A percentile compares a stretch with the other conserved stretches of the same genome.
Conservation (phyloP, 1,140 invertebrate genomes). For the Drosophila funebris region DNA sequence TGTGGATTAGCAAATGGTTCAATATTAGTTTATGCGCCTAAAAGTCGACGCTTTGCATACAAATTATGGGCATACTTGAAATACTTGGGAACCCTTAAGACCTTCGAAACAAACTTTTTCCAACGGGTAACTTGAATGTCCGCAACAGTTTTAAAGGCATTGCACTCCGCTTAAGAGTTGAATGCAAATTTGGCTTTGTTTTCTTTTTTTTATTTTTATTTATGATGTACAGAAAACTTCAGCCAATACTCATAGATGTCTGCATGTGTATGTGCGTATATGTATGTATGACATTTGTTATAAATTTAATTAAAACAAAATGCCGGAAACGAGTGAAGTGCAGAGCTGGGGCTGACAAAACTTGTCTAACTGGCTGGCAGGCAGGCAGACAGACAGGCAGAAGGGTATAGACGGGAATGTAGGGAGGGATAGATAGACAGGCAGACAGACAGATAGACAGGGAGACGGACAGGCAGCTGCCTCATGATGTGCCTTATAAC, state of each 20-base stretch:
- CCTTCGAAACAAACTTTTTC: not conserved
- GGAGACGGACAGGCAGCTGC: not conserved
- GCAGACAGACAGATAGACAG: slow-evolving; percentile 15
- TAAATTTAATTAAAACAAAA: slow-evolving; percentile 78
- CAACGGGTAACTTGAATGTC: not conserved
- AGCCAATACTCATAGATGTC: not conserved
- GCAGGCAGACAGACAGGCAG: slow-evolving; percentile 4
- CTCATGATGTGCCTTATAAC: slow-evolving; percentile 17
- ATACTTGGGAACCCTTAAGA: not conserved
- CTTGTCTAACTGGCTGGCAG: slow-evolving; percentile 55
- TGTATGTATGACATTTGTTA: slow-evolving; percentile 71
- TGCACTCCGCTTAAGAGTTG: slow-evolving; percentile 4
- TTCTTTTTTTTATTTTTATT: not conserved
- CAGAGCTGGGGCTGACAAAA: slow-evolving; percentile 40
- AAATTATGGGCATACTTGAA: not conserved
- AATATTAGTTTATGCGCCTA: not conserved
- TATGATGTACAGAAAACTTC: slow-evolving; percentile 26
- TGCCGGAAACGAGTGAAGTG: slow-evolving; percentile 68
- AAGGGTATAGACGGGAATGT: not conserved
- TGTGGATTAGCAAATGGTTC: not conserved
- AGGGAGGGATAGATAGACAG: not conserved
- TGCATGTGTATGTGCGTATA: not conserved
- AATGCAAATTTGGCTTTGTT: slow-evolving; percentile 14
- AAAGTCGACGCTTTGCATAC: slow-evolving; percentile 1
- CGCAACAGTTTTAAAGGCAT: not conserved